Percentiles rank a stretch among this genome's conserved stretches.
Evolutionary conservation across 2,888 invertebrate species (phyloP).

Genomic region (Anoplius nigerrimus): DNA sequence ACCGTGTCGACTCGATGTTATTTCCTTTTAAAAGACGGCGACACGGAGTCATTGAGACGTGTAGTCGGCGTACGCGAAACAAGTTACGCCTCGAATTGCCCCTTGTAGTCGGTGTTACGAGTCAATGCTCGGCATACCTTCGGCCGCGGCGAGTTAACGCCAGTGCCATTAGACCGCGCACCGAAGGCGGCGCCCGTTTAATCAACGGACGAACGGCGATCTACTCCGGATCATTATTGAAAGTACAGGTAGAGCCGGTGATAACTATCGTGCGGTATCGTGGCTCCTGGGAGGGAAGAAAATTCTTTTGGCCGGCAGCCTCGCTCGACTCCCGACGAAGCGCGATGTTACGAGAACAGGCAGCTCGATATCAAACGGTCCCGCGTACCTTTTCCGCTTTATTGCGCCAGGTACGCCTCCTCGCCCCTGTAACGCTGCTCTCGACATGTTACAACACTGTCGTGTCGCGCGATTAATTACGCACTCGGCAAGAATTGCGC

Average conservation of each 20-base stretch:
- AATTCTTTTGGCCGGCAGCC: constrained; percentile 22
- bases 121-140: too few relatives aligned
- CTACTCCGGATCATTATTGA: neutral
- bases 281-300: constrained; percentile 7
- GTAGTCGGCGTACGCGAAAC: too few relatives aligned
- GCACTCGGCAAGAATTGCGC: neutral
- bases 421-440: constrained; percentile 26
- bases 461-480: neutral
- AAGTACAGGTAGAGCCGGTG: neutral
- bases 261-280: constrained; percentile 1
- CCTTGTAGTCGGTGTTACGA: too few relatives aligned
- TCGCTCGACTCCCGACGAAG: constrained; percentile 7
- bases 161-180: too few relatives aligned
- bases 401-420: constrained; percentile 33
- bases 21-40: too few relatives aligned
- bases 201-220: neutral
- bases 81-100: too few relatives aligned
- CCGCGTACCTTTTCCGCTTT: constrained; percentile 26
- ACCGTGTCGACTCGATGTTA: too few relatives aligned
- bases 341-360: constrained; percentile 26
- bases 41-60: too few relatives aligned
- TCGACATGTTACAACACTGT: constrained; percentile 18
- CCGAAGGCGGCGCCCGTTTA: neutral
- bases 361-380: constrained; percentile 36
- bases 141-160: too few relatives aligned